Evolutionary conservation across 2,113 vertebrate species (phyloP).

Genomic region (Eurypyga helias): DNA sequence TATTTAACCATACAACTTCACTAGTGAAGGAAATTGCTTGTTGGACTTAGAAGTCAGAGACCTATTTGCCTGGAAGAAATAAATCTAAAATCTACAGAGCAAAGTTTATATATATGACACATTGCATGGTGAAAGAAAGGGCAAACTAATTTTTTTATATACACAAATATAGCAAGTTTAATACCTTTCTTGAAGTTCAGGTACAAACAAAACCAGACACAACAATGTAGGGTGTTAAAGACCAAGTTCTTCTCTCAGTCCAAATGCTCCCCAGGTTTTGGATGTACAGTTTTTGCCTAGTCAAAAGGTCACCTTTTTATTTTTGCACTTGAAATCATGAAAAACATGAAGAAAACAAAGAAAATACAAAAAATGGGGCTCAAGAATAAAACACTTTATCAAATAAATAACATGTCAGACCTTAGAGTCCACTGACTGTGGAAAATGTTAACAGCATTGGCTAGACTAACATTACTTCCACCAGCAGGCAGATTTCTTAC

Average conservation of each 20-base stretch:
- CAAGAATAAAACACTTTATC: conserved; percentile 65
- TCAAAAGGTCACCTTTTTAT: background rate
- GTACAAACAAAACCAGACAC: background rate
- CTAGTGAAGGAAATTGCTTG: background rate
- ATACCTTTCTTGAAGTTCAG: background rate
- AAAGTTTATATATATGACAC: background rate
- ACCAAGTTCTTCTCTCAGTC: background rate
- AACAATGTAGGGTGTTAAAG: background rate
- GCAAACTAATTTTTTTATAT: background rate
- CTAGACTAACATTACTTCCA: conserved; percentile 17
- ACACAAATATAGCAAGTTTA: background rate
- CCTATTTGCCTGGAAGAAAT: background rate
- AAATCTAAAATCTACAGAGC: background rate
- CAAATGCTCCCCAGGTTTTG: background rate
- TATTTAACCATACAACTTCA: background rate
- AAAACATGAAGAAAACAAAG: conserved; percentile 17
- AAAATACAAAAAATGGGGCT: conserved; percentile 6
- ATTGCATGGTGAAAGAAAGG: background rate
- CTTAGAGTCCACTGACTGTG: conserved; percentile 22
- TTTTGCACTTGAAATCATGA: conserved; percentile 19
- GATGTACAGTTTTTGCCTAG: background rate
- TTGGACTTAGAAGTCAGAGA: background rate
- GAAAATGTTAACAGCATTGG: conserved; percentile 47
- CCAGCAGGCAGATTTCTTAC: conserved; percentile 50
- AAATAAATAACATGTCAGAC: conserved; percentile 69